Conservation (phyloP, 2,888 invertebrate genomes). For the Trachelus troglodyta region DNA sequence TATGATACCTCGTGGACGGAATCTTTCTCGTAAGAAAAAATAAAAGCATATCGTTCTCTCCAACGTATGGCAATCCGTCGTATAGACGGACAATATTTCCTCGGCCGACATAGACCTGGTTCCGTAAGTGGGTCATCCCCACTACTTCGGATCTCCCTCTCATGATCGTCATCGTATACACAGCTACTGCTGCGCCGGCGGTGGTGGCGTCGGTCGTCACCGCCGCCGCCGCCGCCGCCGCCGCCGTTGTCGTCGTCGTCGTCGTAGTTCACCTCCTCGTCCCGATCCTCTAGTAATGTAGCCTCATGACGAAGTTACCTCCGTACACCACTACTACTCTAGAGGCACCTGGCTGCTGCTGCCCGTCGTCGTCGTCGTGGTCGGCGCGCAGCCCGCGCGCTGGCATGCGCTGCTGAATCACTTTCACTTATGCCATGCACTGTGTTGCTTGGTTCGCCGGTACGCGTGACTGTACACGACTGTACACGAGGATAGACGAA, state of each 20-base stretch:
- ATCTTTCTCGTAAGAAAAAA: neutral
- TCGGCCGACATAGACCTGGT: conserved; percentile 87
- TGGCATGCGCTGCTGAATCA: conserved; percentile 61
- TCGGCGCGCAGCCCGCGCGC: conserved; percentile 29
- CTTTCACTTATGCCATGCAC: conserved; percentile 63
- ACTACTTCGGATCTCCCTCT: conserved; percentile 25
- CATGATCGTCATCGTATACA: neutral
- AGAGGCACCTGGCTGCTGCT: conserved; percentile 51
- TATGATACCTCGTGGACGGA: neutral
- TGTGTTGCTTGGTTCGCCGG: conserved; percentile 45
- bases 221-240: too few species aligned
- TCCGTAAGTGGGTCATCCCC: conserved; percentile 89
- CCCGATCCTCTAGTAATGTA: conserved; percentile 11
- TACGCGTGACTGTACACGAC: conserved; percentile 1
- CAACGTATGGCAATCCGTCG: conserved; percentile 5
- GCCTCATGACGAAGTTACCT: conserved; percentile 18
- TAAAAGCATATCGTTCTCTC: neutral
- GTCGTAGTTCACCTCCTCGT: conserved; percentile 7
- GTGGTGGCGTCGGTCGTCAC: too few species aligned
- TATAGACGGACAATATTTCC: conserved; percentile 60
- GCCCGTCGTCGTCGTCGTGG: neutral
- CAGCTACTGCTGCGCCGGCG: neutral
- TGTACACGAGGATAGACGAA: neutral
- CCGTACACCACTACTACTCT: conserved; percentile 34
- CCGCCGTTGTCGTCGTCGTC: conserved; percentile 2